Evolutionary conservation across 2,113 vertebrate species (phyloP), one percentile per base, ranked within the genome.

Genomic region (Strix aluco): DNA sequence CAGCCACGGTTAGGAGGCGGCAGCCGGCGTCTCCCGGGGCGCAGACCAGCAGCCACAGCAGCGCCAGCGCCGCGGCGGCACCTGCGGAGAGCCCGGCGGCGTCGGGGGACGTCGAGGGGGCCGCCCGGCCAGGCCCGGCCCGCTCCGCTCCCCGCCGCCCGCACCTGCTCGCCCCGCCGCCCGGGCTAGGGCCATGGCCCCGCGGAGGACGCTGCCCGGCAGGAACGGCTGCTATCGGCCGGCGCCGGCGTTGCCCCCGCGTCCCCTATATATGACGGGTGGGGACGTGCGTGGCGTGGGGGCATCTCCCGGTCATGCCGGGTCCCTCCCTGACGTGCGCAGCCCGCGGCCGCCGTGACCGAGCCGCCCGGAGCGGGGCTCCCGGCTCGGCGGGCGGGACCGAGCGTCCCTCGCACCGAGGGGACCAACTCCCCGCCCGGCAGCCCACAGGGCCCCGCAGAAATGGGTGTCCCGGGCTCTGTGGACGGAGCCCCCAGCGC

Each of bases 11-110:
- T 19, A 98, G 92, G 30, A 95, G 59, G 17, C 95, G 97, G 90
- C 98, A 98, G 38, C 94, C 91, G 13, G 81, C 54, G 27, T 95
- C 91, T 19, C 63, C 72, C 7, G 96, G 97, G 29, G 78, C 63
- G 63, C 98, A 98, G 23, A 96, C 17, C 44, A 96, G 85, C 91
- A 97, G 42, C 87, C 73, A 83, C 49, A 97, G 52, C 86, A 98
- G 78, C 69, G 95, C 86, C 67, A 88, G 92, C 12, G 52, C 80
- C 73, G 66, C 71, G 49, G 61, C 91, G 70, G 70, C 86, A 74
- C 93, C 96, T 97, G 96, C 20, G 42, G 40, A 63, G 62, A 75
- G 79, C 13, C 30, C 63, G 44, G 78, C 26, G 65, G 49, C 3
- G 47, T 63, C 69, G 69, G 30, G 22, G 36, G 13, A 23, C 1